Base-by-base conservation (phyloP, 1,140 invertebrate genomes). In the Drosophila yakuba region DNA sequence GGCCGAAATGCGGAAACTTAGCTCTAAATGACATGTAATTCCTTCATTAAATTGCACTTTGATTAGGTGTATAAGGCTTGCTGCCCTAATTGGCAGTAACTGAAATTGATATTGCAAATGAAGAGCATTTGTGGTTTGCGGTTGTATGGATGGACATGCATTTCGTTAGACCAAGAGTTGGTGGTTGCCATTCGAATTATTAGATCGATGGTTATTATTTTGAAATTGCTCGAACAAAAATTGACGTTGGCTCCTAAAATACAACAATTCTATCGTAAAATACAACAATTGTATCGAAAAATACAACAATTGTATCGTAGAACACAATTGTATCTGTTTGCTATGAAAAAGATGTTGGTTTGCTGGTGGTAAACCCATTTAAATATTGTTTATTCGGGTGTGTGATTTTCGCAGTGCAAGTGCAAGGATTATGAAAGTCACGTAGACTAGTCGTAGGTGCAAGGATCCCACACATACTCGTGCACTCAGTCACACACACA, bases 351-450 rank as follows among this genome's bases (percentile, higher is more conserved):
- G 3, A 25, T 28, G 28, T 28, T 5, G 1, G 7, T 28, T 28
- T 28, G 5, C 28, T 7, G 28, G 6, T 7, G 28, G 28, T 28
- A 28, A 28, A 28, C 6, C 28, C 6, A 20, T 6, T 32, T 3
- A 3, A 32, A 10, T 32, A 32, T 32, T 32, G 28, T 8, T 32
- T 32, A 32, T 32, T 32, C 7, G 28, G 28, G 2, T 32, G 41
- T 15, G n/a, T 4, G 7, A 45, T 45, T 39, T 25, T 28, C 39
- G 11, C 60, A 5, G 64, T 32, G 64, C 45, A 68, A 68, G 64
- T 68, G 64, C 60, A 68, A 66, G 61, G 64, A 66, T 68, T 66
- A 66, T 68, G 38, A 28, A n/a, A 60, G 60, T 68, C 64, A 68
- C 64, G 64, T 68, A 51, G 48, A 68, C 60, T 44, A 17, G 64